Conservation (phyloP, 2,888 invertebrate species). For the Iphiclides podalirius region DNA sequence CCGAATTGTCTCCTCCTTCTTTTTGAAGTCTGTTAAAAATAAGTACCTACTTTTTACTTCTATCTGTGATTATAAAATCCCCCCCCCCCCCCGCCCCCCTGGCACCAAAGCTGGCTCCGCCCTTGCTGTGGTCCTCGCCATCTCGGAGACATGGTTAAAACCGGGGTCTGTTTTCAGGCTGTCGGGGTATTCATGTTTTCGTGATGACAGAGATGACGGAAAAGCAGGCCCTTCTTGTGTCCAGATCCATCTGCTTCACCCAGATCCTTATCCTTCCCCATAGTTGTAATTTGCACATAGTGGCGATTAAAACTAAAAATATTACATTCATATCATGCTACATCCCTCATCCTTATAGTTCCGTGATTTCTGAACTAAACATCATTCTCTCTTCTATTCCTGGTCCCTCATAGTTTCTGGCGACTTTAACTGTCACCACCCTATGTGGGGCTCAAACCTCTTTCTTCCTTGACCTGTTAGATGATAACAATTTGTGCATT, state of each 20-base stretch:
- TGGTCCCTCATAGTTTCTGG: slow-evolving; percentile 19
- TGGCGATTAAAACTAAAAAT: not conserved
- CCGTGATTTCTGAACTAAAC: not conserved
- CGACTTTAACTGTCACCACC: slow-evolving; percentile 22
- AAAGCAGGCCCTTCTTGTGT: slow-evolving; percentile 22
- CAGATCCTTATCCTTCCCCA: not conserved
- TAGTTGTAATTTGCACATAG: not conserved
- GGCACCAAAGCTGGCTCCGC: too few relatives aligned
- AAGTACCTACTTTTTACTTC: too few relatives aligned
- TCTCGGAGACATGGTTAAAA: not conserved
- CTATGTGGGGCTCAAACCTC: slow-evolving; percentile 15
- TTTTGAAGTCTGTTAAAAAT: too few relatives aligned
- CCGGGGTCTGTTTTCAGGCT: slow-evolving; percentile 9
- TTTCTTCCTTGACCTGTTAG: slow-evolving; percentile 10
- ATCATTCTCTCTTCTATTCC: slow-evolving; percentile 10
- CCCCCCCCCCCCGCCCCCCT: too few relatives aligned
- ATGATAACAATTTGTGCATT: slow-evolving; percentile 15
- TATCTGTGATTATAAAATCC: not conserved
- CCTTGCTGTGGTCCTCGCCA: not conserved
- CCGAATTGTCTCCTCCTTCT: too few relatives aligned
- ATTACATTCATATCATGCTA: slow-evolving; percentile 21
- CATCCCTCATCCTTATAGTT: slow-evolving; percentile 14
- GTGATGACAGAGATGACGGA: slow-evolving; percentile 23
- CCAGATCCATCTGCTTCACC: not conserved
- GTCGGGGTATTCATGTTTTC: slow-evolving; percentile 17